Percentiles rank a stretch among this genome's conserved stretches.
phyloP scores from a whole-genome alignment of 2,888 invertebrate species.

The Trachelus troglodyta region DNA sequence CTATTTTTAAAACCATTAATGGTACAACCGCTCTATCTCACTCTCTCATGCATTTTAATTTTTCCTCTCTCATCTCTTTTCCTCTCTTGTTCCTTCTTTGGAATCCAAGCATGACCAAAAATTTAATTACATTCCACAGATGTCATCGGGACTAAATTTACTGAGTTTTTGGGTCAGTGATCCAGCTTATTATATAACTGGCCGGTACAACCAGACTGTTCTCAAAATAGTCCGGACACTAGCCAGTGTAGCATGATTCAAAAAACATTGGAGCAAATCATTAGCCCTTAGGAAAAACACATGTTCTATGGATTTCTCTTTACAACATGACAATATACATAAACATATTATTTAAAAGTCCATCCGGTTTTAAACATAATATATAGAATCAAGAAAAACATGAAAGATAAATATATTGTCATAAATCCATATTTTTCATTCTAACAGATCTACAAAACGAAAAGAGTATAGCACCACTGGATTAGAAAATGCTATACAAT shows the following conservation, averaged over 20 bases:
- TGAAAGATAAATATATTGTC: background rate
- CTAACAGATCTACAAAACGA: background rate
- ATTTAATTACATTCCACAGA: constrained; percentile 50
- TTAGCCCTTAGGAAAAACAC: background rate
- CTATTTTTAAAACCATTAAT: background rate
- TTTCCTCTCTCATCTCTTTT: background rate
- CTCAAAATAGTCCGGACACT: constrained; percentile 56
- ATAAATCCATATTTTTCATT: background rate
- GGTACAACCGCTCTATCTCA: background rate
- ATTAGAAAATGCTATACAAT: constrained; percentile 15
- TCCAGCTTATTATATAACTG: constrained; percentile 24
- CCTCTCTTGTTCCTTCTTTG: background rate
- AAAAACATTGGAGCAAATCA: constrained; percentile 1
- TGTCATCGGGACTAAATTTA: constrained; percentile 46
- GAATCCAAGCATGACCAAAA: constrained; percentile 21
- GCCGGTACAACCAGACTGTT: constrained; percentile 52
- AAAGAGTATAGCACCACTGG: background rate
- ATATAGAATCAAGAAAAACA: constrained; percentile 26
- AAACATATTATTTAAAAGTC: background rate
- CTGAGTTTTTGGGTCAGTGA: constrained; percentile 32
- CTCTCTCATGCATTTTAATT: background rate
- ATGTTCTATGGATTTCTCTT: background rate
- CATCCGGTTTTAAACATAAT: background rate
- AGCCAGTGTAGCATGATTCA: background rate
- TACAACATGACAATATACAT: background rate